Evolutionary conservation across 2,113 vertebrate species (phyloP).

Genomic region (Syngnathus typhle): DNA sequence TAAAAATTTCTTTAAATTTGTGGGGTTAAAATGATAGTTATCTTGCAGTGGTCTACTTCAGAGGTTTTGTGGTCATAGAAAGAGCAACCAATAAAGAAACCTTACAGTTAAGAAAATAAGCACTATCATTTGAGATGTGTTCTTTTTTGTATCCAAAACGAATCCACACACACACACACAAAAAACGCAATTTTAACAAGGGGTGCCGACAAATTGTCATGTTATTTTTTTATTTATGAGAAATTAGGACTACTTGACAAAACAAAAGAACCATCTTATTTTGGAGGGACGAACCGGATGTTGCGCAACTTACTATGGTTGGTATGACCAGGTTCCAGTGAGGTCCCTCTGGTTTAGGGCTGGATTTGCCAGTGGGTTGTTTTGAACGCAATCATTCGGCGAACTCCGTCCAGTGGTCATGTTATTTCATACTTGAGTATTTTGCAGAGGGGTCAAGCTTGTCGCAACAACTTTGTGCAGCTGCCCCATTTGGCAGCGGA

Average conservation of each 20-base stretch:
- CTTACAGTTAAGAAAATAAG: too few relatives aligned
- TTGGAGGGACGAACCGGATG: slow-evolving; percentile 26
- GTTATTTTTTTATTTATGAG: too few relatives aligned
- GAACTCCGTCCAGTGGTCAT: neutral
- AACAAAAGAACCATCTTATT: slow-evolving; percentile 24
- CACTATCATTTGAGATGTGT: too few relatives aligned
- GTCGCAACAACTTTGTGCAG: slow-evolving; percentile 7
- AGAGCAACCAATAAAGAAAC: too few relatives aligned
- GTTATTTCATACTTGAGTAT: neutral
- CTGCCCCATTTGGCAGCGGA: slow-evolving; percentile 10
- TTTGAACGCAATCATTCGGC: neutral
- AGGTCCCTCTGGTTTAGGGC: slow-evolving; percentile 1
- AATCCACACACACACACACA: too few relatives aligned
- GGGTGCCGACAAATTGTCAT: neutral
- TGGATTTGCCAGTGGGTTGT: slow-evolving; percentile 16
- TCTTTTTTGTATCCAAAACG: too few relatives aligned
- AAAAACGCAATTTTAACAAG: too few relatives aligned
- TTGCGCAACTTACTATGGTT: rapidly evolving
- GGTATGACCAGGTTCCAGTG: neutral
- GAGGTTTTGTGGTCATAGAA: too few relatives aligned
- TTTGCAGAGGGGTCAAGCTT: neutral
- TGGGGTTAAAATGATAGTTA: too few relatives aligned
- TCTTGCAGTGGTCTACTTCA: too few relatives aligned
- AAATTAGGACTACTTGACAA: neutral
- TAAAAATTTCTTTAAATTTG: too few relatives aligned